Evolutionary conservation across 1,140 invertebrate genomes (phyloP).

Genomic region (Aethina tumida): DNA sequence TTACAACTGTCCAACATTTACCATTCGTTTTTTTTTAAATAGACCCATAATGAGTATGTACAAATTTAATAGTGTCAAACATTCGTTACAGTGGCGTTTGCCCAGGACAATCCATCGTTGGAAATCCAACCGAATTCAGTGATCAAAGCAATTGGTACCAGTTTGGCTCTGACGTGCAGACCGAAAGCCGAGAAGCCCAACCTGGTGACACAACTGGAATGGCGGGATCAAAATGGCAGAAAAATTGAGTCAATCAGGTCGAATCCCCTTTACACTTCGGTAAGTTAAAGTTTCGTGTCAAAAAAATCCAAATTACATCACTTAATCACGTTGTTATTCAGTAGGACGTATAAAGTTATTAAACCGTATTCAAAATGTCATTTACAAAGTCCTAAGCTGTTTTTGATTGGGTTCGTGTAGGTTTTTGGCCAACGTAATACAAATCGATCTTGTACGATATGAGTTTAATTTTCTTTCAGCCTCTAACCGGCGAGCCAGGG

Average conservation of each 20-base stretch:
- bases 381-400: background rate
- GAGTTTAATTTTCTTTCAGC: constrained; percentile 16
- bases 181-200: constrained; percentile 48
- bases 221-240: constrained; percentile 55
- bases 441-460: constrained; percentile 5
- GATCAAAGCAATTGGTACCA: constrained; percentile 56
- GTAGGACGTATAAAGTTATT: background rate
- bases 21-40: too few relatives aligned
- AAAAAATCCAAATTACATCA: background rate
- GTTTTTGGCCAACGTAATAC: background rate
- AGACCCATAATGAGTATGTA: too few relatives aligned
- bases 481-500: constrained; percentile 35
- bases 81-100: constrained; percentile 20
- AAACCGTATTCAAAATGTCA: background rate
- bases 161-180: constrained; percentile 59
- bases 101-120: constrained; percentile 31
- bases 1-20: too few relatives aligned
- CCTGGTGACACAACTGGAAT: constrained; percentile 56
- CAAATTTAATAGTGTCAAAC: too few relatives aligned
- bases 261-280: constrained; percentile 28
- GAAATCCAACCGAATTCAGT: constrained; percentile 56
- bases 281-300: constrained; percentile 15
- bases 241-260: constrained; percentile 43
- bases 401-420: constrained; percentile 4
- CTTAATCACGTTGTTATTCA: background rate